These are phyloP conservation scores for Caenorhabditis macrosperma DNA, from an alignment of 2,888 invertebrate species.

Conservation along the genomic window DNA sequence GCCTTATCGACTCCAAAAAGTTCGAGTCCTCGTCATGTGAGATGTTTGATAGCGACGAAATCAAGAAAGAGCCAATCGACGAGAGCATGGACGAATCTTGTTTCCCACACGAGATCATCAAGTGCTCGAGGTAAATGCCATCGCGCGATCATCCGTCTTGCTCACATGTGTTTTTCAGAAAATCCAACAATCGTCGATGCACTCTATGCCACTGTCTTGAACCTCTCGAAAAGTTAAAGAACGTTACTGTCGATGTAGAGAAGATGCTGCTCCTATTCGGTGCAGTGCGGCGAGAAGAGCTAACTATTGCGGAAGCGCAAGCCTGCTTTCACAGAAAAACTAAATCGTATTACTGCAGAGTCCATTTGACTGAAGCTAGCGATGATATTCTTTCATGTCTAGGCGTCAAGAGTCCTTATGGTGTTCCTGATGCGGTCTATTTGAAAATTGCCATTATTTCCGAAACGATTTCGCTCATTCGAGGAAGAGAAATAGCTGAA, in stretches of 20 bases:
- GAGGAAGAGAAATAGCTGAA: no score
- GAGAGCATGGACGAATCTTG: not conserved
- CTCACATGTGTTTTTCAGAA: no score
- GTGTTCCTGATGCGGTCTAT: no score
- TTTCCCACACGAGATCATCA: no score
- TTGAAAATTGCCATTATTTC: no score
- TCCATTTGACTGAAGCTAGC: not conserved
- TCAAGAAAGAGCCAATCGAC: not conserved
- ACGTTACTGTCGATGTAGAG: not conserved
- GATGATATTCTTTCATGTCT: not conserved
- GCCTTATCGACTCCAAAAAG: no score
- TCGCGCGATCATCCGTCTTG: no score
- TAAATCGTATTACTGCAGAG: not conserved
- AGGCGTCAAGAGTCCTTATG: no score
- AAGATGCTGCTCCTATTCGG: not conserved
- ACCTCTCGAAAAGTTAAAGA: not conserved
- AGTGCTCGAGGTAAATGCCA: no score
- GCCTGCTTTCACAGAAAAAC: not conserved
- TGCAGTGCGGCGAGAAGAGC: not conserved
- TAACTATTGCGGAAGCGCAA: not conserved
- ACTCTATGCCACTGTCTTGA: not conserved
- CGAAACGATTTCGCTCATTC: no score
- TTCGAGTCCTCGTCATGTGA: no score
- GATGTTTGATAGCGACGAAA: no score
- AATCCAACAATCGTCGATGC: not conserved